phyloP scores from a whole-genome alignment of 2,113 vertebrate genomes.

The Pseudorectes ferrugineus region DNA sequence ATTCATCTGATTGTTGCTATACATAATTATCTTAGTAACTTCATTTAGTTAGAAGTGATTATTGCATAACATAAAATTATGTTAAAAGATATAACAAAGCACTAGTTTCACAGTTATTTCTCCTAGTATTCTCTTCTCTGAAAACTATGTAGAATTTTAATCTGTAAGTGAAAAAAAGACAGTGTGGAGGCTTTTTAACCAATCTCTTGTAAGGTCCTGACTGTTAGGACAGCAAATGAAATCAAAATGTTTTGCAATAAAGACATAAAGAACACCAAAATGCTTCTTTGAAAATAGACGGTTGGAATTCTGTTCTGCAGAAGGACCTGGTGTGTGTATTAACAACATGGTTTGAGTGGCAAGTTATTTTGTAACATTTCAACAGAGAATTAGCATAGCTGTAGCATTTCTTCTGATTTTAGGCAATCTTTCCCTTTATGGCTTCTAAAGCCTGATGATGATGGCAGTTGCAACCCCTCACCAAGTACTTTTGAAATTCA shows the following conservation, averaged over 20 bases:
- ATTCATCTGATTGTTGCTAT: background rate
- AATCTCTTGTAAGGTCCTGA: background rate
- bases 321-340: background rate
- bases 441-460: background rate
- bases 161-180: background rate
- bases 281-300: background rate
- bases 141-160: background rate
- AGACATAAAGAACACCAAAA: background rate
- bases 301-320: background rate
- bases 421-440: background rate
- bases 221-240: background rate
- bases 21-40: background rate
- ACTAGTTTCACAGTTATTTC: background rate
- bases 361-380: background rate
- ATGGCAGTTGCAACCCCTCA: background rate
- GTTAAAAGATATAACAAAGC: background rate
- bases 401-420: background rate
- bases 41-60: background rate
- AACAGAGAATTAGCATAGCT: background rate
- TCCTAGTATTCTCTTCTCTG: background rate
- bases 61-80: background rate
- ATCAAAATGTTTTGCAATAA: background rate
- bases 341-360: background rate
- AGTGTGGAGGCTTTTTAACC: accelerated
- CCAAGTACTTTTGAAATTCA: background rate